Conservation (phyloP, 2,888 invertebrate genomes). For the Tortricodes alternella region DNA sequence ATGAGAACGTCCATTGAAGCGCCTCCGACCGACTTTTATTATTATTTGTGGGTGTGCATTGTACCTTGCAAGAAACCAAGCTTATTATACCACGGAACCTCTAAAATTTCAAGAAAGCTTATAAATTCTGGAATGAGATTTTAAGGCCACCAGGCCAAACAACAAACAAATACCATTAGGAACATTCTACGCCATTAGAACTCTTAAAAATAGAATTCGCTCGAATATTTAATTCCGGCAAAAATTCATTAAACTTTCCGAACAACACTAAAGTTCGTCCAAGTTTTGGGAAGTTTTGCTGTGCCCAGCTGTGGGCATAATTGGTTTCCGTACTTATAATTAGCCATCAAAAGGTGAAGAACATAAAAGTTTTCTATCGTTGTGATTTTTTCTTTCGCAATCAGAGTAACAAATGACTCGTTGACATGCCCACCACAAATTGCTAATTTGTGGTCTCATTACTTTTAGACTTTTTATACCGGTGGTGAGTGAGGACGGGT, state of each 20-base stretch:
- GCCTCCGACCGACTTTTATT: too few species aligned
- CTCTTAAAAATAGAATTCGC: conserved; percentile 5
- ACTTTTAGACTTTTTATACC: too few species aligned
- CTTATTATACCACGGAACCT: too few species aligned
- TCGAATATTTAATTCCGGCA: conserved; percentile 11
- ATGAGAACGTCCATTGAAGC: too few species aligned
- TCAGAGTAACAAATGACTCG: too few species aligned
- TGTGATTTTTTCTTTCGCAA: neutral
- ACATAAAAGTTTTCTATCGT: neutral
- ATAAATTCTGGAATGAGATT: too few species aligned
- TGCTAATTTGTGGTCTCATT: too few species aligned
- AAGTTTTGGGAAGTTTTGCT: neutral
- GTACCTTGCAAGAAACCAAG: too few species aligned
- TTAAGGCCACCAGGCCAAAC: neutral
- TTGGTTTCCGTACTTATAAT: conserved; percentile 23
- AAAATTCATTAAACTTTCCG: conserved; percentile 27
- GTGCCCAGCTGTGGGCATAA: conserved; percentile 24
- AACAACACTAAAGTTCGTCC: conserved; percentile 21
- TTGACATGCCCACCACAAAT: too few species aligned
- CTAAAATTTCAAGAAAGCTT: too few species aligned
- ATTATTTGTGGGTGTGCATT: too few species aligned
- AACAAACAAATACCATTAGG: neutral
- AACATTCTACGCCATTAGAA: neutral
- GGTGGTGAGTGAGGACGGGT: too few species aligned
- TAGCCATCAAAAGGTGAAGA: conserved; percentile 14